These are phyloP conservation scores for Merluccius polli DNA, from an alignment of 2,797 vertebrate species.

Conservation along the genomic window DNA sequence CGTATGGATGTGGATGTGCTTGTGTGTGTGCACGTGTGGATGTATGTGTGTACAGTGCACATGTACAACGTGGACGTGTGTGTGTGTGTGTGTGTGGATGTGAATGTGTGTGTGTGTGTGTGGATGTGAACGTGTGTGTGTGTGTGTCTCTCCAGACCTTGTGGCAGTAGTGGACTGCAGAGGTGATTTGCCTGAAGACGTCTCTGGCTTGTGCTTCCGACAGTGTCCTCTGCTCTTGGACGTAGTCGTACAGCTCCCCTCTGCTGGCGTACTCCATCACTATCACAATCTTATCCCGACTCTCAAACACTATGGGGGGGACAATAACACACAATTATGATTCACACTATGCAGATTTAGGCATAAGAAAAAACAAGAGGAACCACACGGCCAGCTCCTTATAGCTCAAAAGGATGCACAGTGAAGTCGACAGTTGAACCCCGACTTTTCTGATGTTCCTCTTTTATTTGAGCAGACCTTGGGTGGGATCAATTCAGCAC, in stretches of 20 bases:
- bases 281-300: conserved; percentile 80
- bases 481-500: no score
- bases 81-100: conserved; percentile 1
- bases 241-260: conserved; percentile 81
- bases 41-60: neutral
- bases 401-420: no score
- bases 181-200: conserved; percentile 79
- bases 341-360: neutral
- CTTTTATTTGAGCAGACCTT: no score
- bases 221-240: conserved; percentile 71
- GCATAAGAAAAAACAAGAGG: no score
- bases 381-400: no score
- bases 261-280: conserved; percentile 81
- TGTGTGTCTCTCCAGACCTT: conserved; percentile 57
- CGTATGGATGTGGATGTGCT: neutral
- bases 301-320: conserved; percentile 74
- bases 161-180: conserved; percentile 80
- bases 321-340: neutral
- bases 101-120: neutral
- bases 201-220: conserved; percentile 73
- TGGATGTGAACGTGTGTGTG: neutral
- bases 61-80: neutral
- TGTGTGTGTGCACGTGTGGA: neutral
- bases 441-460: no score
- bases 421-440: no score